phyloP scores from a whole-genome alignment of 2,888 invertebrate species.

The Phania funesta region DNA sequence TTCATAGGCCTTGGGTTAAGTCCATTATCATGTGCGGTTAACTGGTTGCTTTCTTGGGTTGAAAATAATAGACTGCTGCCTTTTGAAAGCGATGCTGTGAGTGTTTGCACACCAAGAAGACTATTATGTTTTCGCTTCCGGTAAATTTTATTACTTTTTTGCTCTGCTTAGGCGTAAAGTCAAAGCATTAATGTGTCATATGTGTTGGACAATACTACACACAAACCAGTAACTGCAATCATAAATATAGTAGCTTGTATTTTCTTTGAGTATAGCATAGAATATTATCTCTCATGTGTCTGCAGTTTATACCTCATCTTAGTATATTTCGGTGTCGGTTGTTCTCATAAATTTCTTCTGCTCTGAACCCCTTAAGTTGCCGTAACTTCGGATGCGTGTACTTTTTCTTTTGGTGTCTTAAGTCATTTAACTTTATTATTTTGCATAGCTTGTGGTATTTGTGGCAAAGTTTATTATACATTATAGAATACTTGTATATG shows the following conservation, averaged over 20 bases:
- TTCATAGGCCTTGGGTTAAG: conserved; percentile 46
- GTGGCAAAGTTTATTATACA: conserved; percentile 58
- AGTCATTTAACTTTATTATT: conserved; percentile 67
- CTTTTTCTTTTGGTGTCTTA: conserved; percentile 53
- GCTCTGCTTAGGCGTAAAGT: conserved; percentile 31
- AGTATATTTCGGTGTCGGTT: too few relatives aligned
- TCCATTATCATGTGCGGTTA: conserved; percentile 64
- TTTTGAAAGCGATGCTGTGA: neutral
- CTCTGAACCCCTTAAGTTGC: too few relatives aligned
- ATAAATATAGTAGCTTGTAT: conserved; percentile 32
- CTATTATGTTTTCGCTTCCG: too few relatives aligned
- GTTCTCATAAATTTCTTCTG: too few relatives aligned
- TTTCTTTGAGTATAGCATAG: too few relatives aligned
- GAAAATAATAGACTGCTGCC: conserved; percentile 45
- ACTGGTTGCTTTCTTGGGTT: conserved; percentile 57
- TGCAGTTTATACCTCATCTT: conserved; percentile 25
- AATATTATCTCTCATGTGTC: conserved; percentile 38
- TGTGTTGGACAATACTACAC: conserved; percentile 45
- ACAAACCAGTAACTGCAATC: neutral
- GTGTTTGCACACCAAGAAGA: too few relatives aligned
- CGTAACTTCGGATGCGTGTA: too few relatives aligned
- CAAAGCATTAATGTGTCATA: conserved; percentile 51
- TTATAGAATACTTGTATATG: neutral
- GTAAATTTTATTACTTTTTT: neutral
- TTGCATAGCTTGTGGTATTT: conserved; percentile 65